Evolutionary conservation across 2,797 vertebrate species (phyloP).

Genomic region (Glyptemys insculpta): DNA sequence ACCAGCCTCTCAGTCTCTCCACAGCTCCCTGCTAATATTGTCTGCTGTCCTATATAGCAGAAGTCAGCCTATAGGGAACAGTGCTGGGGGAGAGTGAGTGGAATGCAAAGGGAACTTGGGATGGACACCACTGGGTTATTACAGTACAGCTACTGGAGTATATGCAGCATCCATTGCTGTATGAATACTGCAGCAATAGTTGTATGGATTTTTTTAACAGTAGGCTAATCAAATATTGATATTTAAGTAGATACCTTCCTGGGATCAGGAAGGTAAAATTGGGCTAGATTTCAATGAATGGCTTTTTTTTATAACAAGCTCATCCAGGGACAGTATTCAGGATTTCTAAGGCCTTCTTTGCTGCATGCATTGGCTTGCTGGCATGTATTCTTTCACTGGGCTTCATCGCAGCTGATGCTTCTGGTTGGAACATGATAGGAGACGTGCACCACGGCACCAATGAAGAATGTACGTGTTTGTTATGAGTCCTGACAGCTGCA

Average conservation of each 20-base stretch:
- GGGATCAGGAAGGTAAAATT: not conserved
- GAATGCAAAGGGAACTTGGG: not conserved
- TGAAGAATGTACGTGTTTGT: slow-evolving; percentile 4
- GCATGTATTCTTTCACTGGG: not conserved
- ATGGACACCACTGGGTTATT: not conserved
- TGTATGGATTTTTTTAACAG: not conserved
- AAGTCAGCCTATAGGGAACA: not conserved
- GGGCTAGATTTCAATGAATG: rapidly evolving
- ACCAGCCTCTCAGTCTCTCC: not conserved
- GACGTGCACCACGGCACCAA: not conserved
- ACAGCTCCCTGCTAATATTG: not conserved
- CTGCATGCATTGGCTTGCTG: not conserved
- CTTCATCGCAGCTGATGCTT: slow-evolving; percentile 26
- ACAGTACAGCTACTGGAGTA: not conserved
- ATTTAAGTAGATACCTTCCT: not conserved
- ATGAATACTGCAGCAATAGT: not conserved
- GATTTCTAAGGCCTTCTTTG: not conserved
- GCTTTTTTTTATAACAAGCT: not conserved
- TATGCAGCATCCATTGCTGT: not conserved
- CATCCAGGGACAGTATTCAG: not conserved
- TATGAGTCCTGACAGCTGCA: slow-evolving; percentile 58
- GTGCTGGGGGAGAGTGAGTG: not conserved
- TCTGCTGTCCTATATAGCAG: not conserved
- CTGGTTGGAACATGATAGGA: slow-evolving; percentile 30
- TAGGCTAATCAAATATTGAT: not conserved